These are phyloP conservation scores for Pimpla rufipes DNA, from an alignment of 2,888 invertebrate species.

Conservation along the genomic window DNA sequence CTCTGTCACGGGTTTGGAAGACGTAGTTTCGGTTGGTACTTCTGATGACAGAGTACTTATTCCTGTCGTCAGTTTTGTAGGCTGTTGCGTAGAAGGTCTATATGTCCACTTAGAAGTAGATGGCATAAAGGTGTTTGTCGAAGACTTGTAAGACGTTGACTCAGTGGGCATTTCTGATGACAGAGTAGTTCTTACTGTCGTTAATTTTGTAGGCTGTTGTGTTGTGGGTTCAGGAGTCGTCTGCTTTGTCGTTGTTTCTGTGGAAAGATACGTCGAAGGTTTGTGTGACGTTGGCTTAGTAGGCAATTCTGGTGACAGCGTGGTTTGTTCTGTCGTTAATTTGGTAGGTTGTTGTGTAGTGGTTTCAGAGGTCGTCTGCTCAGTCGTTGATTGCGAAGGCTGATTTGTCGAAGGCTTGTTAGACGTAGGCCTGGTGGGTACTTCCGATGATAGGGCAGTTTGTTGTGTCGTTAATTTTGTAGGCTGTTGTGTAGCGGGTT, in stretches of 20 bases:
- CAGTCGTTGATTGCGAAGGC: background rate
- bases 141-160: too few species aligned
- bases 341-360: background rate
- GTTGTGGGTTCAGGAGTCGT: background rate
- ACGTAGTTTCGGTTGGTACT: background rate
- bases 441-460: background rate
- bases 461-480: too few species aligned
- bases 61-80: too few species aligned
- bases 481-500: too few species aligned
- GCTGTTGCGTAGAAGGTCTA: too few species aligned
- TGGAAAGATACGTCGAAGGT: conserved; percentile 4
- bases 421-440: background rate
- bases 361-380: background rate
- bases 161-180: too few species aligned
- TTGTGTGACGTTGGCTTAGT: background rate
- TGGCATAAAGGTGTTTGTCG: too few species aligned
- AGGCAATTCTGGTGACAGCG: too few species aligned
- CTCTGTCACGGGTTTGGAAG: conserved; percentile 11
- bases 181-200: background rate
- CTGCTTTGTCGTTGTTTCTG: background rate
- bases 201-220: background rate
- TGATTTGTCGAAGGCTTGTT: background rate
- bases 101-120: too few species aligned
- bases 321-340: background rate
- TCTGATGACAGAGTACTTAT: background rate